Evolutionary conservation across 2,888 invertebrate species (phyloP).

Genomic region (Drosophila paranaensis): DNA sequence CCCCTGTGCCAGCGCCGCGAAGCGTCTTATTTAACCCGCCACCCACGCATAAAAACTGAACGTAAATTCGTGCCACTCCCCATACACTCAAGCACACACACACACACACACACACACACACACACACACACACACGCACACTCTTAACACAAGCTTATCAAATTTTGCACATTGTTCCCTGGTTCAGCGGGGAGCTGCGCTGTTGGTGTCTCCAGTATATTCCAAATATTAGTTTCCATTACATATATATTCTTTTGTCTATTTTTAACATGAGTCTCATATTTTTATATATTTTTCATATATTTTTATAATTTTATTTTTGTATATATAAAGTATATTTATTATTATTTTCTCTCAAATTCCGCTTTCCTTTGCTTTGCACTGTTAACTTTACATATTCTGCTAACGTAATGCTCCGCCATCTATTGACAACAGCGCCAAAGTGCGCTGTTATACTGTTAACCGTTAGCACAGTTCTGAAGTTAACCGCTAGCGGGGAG

Average conservation of each 20-base stretch:
- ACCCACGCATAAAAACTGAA: slow-evolving; percentile 46
- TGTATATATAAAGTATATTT: background rate
- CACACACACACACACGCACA: background rate
- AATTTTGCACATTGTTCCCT: slow-evolving; percentile 61
- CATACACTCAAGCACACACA: background rate
- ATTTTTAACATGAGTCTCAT: background rate
- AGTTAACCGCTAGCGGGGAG: slow-evolving; percentile 43
- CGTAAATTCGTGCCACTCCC: slow-evolving; percentile 14
- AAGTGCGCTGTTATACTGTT: slow-evolving; percentile 49
- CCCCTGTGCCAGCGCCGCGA: slow-evolving; percentile 4
- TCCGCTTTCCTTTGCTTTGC: too few species aligned
- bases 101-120: background rate
- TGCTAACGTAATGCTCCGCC: slow-evolving; percentile 26
- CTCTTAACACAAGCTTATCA: slow-evolving; percentile 28
- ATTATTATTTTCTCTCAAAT: background rate
- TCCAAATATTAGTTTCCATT: background rate
- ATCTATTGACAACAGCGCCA: slow-evolving; percentile 31
- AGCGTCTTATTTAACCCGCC: slow-evolving; percentile 70
- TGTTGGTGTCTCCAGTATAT: background rate
- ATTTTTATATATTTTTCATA: slow-evolving; percentile 15
- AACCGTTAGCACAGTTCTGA: slow-evolving; percentile 73
- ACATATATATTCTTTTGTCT: slow-evolving; percentile 11
- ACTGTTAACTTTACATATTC: slow-evolving; percentile 25
- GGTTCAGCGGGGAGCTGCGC: background rate
- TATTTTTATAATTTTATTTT: slow-evolving; percentile 14